Conservation (phyloP, 1,140 invertebrate species). For the Polyergus mexicanus region DNA sequence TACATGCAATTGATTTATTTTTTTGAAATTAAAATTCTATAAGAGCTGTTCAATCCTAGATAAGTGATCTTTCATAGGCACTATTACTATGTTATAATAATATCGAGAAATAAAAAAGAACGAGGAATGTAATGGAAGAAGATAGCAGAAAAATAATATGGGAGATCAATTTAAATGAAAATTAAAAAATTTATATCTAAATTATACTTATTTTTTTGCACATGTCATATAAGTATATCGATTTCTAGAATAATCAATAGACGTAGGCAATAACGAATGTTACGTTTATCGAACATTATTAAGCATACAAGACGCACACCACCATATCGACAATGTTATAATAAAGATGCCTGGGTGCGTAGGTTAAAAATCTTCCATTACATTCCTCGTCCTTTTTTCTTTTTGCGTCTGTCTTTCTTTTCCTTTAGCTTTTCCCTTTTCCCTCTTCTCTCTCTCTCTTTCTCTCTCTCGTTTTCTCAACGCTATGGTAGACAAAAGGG, state of each 20-base stretch:
- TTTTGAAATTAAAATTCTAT: not conserved
- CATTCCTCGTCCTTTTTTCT: not conserved
- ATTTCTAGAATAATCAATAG: not conserved
- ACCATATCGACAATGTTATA: slow-evolving; percentile 9
- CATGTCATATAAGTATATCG: not conserved
- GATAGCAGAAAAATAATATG: not conserved
- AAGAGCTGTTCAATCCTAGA: not conserved
- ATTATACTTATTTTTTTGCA: not conserved
- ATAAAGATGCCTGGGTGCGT: not conserved
- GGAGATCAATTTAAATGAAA: slow-evolving; percentile 3
- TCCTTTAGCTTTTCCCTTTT: not conserved
- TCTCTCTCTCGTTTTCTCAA: not conserved
- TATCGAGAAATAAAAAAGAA: too few species aligned
- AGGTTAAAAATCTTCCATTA: slow-evolving; percentile 61
- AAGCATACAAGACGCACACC: slow-evolving; percentile 41
- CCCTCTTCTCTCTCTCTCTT: not conserved
- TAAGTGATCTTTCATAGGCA: not conserved
- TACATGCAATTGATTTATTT: not conserved
- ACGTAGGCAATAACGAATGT: slow-evolving; percentile 5
- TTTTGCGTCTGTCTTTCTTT: not conserved
- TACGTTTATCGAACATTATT: slow-evolving; percentile 58
- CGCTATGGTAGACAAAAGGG: slow-evolving; percentile 41
- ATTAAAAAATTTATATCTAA: not conserved
- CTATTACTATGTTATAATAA: not conserved
- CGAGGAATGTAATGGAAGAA: too few species aligned